These are phyloP conservation scores for Bos javanicus DNA, from an alignment of 2,113 vertebrate genomes.

Conservation along the genomic window DNA sequence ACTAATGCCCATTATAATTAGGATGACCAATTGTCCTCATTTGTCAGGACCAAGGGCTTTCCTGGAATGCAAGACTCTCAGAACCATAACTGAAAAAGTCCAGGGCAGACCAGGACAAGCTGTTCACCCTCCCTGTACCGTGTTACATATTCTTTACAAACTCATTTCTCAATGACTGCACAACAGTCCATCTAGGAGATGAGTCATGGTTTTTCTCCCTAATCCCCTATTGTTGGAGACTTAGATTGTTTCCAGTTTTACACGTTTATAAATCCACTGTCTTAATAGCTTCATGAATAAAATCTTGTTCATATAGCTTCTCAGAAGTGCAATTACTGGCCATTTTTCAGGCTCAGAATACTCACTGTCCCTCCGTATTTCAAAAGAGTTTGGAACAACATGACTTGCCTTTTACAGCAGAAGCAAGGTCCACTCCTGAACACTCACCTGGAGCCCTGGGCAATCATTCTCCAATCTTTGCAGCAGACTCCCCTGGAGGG, in stretches of 20 bases:
- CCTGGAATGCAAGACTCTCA: background rate
- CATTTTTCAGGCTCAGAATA: background rate
- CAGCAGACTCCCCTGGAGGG: background rate
- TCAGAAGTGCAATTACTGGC: background rate
- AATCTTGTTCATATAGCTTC: background rate
- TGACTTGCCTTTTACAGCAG: accelerated
- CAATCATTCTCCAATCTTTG: background rate
- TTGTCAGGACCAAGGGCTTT: background rate
- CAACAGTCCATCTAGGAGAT: too few relatives aligned
- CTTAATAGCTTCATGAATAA: background rate
- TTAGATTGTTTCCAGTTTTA: background rate
- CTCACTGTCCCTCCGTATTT: background rate
- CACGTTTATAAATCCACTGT: background rate
- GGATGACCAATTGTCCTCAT: background rate
- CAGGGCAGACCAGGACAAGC: background rate
- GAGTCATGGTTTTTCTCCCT: background rate
- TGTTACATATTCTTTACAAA: accelerated
- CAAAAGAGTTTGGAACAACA: background rate
- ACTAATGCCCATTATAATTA: accelerated
- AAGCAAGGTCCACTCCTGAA: background rate
- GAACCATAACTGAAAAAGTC: background rate
- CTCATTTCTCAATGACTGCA: background rate
- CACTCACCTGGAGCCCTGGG: background rate
- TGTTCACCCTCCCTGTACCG: accelerated
- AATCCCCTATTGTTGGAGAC: background rate